Percentiles rank a stretch among this genome's conserved stretches.
These are phyloP conservation scores for Eulemur macaco DNA, from an alignment of 2,113 vertebrate genomes.

Conservation along the genomic window DNA sequence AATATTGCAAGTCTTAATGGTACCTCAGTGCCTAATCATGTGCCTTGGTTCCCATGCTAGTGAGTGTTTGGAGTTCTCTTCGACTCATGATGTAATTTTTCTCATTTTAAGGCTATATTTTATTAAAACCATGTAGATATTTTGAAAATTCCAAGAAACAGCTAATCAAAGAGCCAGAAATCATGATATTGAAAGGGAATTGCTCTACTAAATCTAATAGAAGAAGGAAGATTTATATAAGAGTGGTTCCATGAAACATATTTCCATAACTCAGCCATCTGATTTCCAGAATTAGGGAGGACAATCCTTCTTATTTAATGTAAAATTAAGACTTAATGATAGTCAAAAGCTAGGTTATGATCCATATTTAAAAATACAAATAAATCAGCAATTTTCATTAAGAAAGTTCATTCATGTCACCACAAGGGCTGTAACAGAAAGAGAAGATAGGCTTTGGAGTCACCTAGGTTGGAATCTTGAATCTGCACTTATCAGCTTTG, in stretches of 20 bases:
- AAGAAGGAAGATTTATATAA: not conserved
- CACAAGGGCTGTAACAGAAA: not conserved
- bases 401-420: not conserved
- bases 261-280: not conserved
- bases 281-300: not conserved
- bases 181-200: not conserved
- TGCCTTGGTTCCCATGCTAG: not conserved
- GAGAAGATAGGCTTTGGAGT: not conserved
- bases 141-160: not conserved
- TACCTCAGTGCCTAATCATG: not conserved
- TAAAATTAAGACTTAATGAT: not conserved
- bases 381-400: slow-evolving; percentile 3
- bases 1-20: slow-evolving; percentile 27
- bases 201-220: not conserved
- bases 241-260: not conserved
- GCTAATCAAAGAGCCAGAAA: not conserved
- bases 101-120: not conserved
- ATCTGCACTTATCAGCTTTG: not conserved
- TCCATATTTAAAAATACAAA: not conserved
- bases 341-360: not conserved
- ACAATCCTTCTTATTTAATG: slow-evolving; percentile 25
- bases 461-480: not conserved
- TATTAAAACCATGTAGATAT: not conserved
- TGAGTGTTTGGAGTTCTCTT: slow-evolving; percentile 7
- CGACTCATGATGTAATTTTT: not conserved